Evolutionary conservation across 2,113 vertebrate genomes (phyloP).

Genomic region (Thunnus maccoyii): DNA sequence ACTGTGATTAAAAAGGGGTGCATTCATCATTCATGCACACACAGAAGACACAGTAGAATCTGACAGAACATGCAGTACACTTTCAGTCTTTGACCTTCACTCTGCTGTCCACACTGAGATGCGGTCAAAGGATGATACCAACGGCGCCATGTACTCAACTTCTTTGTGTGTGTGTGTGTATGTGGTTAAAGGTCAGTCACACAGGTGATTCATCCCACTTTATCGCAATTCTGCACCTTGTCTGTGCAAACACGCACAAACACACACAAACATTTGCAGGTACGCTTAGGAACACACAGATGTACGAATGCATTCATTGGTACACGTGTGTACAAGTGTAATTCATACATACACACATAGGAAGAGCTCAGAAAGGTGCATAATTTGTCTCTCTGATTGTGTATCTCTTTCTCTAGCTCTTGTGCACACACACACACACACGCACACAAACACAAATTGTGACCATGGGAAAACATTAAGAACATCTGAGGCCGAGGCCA

Average conservation of each 20-base stretch:
- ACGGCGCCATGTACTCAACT: neutral
- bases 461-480: neutral
- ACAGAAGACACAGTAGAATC: neutral
- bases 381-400: neutral
- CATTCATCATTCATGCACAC: constrained; percentile 25
- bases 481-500: neutral
- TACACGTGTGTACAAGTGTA: neutral
- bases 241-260: neutral
- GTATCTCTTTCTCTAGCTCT: no score
- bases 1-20: neutral
- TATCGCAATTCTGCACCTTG: constrained; percentile 14
- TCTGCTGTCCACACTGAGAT: neutral
- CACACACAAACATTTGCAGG: no score
- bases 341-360: neutral
- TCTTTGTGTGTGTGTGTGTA: constrained; percentile 7
- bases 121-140: constrained; percentile 10
- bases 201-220: constrained; percentile 46
- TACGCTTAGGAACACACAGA: neutral
- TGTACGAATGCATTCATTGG: neutral
- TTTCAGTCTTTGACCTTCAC: constrained; percentile 38
- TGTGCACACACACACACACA: no score
- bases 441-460: neutral
- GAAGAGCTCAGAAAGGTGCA: neutral
- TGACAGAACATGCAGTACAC: neutral
- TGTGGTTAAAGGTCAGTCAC: constrained; percentile 41